Evolutionary conservation across 2,888 invertebrate species (phyloP).

Genomic region (Bimastos eiseni): DNA sequence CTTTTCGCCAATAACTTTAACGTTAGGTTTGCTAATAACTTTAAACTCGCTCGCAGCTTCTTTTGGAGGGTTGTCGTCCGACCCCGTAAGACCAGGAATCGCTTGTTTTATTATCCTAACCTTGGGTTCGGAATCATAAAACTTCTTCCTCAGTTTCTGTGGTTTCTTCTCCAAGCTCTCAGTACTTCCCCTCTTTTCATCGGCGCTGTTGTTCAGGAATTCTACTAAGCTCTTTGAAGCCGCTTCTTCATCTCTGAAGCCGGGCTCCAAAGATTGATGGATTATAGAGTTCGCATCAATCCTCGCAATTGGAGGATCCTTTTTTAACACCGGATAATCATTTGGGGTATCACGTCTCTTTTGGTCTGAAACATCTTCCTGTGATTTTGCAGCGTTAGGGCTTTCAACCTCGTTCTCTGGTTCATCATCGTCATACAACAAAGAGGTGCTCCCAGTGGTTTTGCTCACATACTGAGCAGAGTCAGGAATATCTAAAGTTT

Average conservation of each 20-base stretch:
- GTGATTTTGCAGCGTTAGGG: neutral
- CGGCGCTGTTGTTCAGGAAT: neutral
- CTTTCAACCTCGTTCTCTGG: neutral
- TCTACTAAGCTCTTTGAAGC: neutral
- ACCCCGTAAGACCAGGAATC: neutral
- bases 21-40: neutral
- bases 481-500: neutral
- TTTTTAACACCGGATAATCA: neutral
- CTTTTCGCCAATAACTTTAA: neutral
- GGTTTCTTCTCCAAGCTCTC: neutral
- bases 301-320: neutral
- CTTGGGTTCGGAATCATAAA: neutral
- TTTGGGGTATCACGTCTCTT: neutral
- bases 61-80: neutral
- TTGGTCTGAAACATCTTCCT: neutral
- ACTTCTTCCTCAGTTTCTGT: neutral
- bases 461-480: neutral
- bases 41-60: neutral
- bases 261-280: neutral
- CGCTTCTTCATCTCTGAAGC: neutral
- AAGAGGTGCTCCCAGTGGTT: neutral
- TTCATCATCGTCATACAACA: neutral
- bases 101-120: neutral
- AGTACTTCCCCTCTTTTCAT: neutral
- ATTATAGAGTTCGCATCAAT: neutral